Conservation (phyloP, 2,797 vertebrate species). For the Carapus acus region DNA sequence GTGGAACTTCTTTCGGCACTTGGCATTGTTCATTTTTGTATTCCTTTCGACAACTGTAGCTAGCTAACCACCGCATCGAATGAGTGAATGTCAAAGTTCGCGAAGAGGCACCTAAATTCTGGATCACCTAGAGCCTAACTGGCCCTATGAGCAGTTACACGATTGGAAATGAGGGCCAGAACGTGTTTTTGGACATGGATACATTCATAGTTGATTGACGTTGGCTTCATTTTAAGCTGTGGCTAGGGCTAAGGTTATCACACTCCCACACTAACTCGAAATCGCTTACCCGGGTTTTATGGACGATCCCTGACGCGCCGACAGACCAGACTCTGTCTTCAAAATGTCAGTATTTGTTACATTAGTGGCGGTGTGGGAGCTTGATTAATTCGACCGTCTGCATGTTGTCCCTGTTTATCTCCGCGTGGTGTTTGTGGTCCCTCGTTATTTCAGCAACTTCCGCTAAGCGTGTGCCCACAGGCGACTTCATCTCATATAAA, state of each 20-base stretch:
- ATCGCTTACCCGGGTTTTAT: conserved; percentile 8
- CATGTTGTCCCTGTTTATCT: conserved; percentile 49
- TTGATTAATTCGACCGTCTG: background rate
- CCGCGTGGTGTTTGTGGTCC: conserved; percentile 9
- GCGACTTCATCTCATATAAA: background rate
- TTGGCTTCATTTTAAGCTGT: conserved; percentile 22
- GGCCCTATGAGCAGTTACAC: too few species aligned
- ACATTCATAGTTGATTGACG: background rate
- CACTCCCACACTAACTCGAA: background rate
- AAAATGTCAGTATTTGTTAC: background rate
- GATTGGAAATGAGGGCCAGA: too few species aligned
- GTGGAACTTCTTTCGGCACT: too few species aligned
- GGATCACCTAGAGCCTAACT: background rate
- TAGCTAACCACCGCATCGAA: background rate
- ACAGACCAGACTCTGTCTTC: background rate
- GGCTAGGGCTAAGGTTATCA: conserved; percentile 5
- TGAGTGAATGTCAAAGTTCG: conserved; percentile 27
- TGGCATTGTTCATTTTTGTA: too few species aligned
- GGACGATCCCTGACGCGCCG: background rate
- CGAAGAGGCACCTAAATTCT: background rate
- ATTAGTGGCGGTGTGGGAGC: background rate
- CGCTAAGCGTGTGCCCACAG: background rate
- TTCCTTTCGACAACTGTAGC: background rate
- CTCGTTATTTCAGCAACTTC: conserved; percentile 30
- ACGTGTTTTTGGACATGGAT: background rate